phyloP scores from a whole-genome alignment of 37 sponge, comb jelly and placozoan genomes.

The Haliclona indistincta region DNA sequence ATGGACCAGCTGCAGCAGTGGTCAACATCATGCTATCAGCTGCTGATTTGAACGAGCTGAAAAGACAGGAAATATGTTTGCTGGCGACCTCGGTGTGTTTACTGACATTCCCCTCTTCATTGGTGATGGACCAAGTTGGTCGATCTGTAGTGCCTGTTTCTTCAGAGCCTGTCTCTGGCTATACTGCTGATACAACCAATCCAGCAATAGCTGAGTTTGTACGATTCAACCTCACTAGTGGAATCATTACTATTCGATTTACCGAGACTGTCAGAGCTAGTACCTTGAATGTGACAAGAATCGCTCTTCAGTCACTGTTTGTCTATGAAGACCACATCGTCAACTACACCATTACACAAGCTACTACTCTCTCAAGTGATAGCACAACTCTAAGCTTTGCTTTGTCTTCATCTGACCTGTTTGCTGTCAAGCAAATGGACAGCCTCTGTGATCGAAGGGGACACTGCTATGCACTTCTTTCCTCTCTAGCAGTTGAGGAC shows the following conservation, averaged over 20 bases:
- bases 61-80: slow-evolving; percentile 67
- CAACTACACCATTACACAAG: slow-evolving; percentile 27
- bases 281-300: slow-evolving; percentile 59
- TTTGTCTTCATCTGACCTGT: slow-evolving; percentile 47
- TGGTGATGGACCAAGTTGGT: slow-evolving; percentile 67
- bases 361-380: slow-evolving; percentile 37
- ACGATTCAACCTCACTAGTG: slow-evolving; percentile 52
- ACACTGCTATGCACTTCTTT: slow-evolving; percentile 74
- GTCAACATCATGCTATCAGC: slow-evolving; percentile 38
- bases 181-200: slow-evolving; percentile 42
- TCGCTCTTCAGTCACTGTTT: slow-evolving; percentile 82
- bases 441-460: slow-evolving; percentile 70
- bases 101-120: slow-evolving; percentile 51
- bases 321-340: slow-evolving; percentile 23
- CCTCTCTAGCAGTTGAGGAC: slow-evolving; percentile 51
- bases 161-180: slow-evolving; percentile 1
- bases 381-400: slow-evolving; percentile 31
- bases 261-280: slow-evolving; percentile 74
- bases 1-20: slow-evolving; percentile 42
- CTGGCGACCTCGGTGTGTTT: slow-evolving; percentile 35
- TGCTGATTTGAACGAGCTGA: slow-evolving; percentile 69
- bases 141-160: slow-evolving; percentile 45
- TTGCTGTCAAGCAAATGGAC: slow-evolving; percentile 54
- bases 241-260: slow-evolving; percentile 65
- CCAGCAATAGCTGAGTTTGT: slow-evolving; percentile 65